These are phyloP conservation scores for Sapajus apella DNA, from an alignment of 2,113 vertebrate species.

Conservation along the genomic window DNA sequence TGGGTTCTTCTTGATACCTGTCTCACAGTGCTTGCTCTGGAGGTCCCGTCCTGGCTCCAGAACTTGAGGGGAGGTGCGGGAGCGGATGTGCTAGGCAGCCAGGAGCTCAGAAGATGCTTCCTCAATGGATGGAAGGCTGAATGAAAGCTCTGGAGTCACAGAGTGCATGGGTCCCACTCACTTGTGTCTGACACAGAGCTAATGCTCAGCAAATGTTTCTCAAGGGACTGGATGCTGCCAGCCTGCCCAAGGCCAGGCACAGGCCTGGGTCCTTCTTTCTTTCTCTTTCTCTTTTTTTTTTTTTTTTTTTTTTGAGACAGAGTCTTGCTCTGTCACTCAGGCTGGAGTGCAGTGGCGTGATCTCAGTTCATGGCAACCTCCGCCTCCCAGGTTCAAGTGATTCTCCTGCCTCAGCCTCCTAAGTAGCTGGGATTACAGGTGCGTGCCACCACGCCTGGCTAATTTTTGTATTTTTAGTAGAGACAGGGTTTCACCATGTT, in stretches of 20 bases:
- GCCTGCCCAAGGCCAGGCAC: rapidly evolving
- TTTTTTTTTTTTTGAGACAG: no score
- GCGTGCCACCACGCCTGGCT: no score
- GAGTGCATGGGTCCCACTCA: rapidly evolving
- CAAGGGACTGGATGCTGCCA: neutral
- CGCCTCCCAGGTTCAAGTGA: no score
- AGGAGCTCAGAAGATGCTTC: neutral
- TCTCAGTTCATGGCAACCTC: no score
- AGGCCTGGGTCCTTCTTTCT: neutral
- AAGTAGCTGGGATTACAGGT: no score
- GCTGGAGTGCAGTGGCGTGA: no score
- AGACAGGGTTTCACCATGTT: no score
- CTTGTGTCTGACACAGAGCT: rapidly evolving
- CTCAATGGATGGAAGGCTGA: neutral
- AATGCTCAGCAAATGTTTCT: neutral
- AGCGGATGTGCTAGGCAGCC: neutral
- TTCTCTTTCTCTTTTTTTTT: neutral
- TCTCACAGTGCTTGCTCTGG: neutral
- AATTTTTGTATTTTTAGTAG: no score
- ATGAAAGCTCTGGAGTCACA: neutral
- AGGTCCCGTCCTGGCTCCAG: neutral
- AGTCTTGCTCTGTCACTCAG: no score
- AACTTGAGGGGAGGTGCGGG: neutral
- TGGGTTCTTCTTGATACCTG: no score
- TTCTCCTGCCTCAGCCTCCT: no score